A percentile compares a stretch with the other conserved stretches of the same genome.
Conservation (phyloP, 2,113 vertebrate genomes). For the Herpailurus yagouaroundi region DNA sequence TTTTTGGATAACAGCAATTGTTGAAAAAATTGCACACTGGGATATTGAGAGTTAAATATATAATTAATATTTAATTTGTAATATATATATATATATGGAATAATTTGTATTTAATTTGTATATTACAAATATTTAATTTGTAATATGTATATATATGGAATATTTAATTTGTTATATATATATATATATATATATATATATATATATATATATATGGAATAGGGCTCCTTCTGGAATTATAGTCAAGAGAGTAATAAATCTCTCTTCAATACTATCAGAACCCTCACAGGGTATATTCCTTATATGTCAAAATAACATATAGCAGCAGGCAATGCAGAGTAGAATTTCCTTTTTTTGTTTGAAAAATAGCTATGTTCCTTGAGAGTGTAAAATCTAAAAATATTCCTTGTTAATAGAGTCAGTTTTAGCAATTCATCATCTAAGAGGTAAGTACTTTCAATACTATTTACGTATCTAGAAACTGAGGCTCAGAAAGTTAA, state of each 20-base stretch:
- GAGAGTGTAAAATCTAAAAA: neutral
- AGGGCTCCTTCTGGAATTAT: neutral
- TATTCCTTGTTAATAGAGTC: neutral
- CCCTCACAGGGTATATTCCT: neutral
- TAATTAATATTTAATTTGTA: neutral
- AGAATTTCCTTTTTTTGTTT: neutral
- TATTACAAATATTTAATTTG: too few species aligned
- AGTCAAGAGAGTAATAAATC: conserved; percentile 10
- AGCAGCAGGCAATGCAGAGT: neutral
- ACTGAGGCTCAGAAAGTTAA: neutral
- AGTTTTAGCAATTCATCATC: neutral
- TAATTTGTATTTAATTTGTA: too few species aligned
- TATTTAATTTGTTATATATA: too few species aligned
- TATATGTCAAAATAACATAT: neutral
- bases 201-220: neutral
- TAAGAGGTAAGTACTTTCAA: neutral
- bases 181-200: neutral
- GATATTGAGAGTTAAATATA: neutral
- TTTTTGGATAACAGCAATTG: neutral
- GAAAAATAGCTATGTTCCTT: neutral
- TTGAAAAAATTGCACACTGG: neutral
- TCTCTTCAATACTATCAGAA: neutral
- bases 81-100: neutral
- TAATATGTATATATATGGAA: neutral
- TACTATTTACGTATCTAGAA: neutral